Conservation (phyloP, 2,797 vertebrate genomes). For the Hapalemur alaotrensis region DNA sequence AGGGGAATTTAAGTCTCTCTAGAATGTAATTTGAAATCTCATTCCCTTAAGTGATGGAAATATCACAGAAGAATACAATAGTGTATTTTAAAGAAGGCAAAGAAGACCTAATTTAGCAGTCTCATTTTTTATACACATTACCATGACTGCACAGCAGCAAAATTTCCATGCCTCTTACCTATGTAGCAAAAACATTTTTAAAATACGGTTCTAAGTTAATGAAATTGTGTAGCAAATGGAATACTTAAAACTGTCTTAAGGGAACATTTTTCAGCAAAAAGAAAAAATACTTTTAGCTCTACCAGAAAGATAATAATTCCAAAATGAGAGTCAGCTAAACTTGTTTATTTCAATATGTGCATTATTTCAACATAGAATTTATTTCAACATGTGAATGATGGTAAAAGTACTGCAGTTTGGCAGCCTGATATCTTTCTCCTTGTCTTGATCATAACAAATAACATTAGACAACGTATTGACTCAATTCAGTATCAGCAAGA, state of each 20-base stretch:
- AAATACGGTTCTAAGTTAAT: neutral
- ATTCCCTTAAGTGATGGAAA: conserved; percentile 21
- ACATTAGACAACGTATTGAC: neutral
- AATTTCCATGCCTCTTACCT: neutral
- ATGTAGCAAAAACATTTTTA: neutral
- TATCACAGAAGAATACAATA: neutral
- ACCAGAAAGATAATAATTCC: conserved; percentile 35
- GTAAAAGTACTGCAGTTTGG: conserved; percentile 13
- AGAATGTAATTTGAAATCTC: conserved; percentile 45
- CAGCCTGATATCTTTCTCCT: neutral
- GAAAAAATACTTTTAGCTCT: neutral
- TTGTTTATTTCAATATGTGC: neutral
- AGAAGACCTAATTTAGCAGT: neutral
- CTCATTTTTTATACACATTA: neutral
- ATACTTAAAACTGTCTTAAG: neutral
- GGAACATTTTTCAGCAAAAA: conserved; percentile 12
- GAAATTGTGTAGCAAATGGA: neutral
- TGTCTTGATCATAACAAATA: conserved; percentile 34
- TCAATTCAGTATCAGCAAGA: neutral
- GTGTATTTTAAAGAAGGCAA: neutral
- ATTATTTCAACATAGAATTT: conserved; percentile 29
- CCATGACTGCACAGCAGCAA: neutral
- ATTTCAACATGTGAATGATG: neutral
- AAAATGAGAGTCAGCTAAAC: conserved; percentile 40
- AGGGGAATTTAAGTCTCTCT: conserved; percentile 8